phyloP scores from a whole-genome alignment of 2,113 vertebrate species.

The Actenoides hombroni region DNA sequence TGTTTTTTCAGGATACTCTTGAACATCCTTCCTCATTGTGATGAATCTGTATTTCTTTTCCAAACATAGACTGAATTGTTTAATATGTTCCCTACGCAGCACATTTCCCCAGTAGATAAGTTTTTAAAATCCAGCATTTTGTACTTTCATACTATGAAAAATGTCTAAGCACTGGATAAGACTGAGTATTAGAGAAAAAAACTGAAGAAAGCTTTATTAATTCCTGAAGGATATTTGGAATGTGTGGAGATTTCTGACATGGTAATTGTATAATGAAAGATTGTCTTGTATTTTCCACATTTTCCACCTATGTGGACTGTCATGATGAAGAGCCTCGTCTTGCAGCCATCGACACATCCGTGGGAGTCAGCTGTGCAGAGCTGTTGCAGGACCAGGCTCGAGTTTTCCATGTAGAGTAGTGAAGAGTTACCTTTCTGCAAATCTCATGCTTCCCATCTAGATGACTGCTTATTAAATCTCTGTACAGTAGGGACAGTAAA shows the following conservation, averaged over 20 bases:
- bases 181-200: neutral
- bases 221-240: neutral
- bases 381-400: neutral
- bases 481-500: conserved; percentile 22
- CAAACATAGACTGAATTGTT: conserved; percentile 41
- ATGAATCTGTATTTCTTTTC: conserved; percentile 54
- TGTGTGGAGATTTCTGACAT: neutral
- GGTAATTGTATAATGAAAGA: neutral
- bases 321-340: neutral
- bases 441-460: conserved; percentile 44
- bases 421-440: conserved; percentile 43
- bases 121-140: conserved; percentile 26
- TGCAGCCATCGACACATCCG: neutral
- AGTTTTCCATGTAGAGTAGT: neutral
- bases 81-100: neutral
- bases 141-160: neutral
- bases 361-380: neutral
- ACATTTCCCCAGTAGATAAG: neutral
- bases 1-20: conserved; percentile 57
- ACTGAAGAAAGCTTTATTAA: neutral
- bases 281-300: neutral
- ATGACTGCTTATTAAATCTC: conserved; percentile 65
- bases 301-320: neutral
- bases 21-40: conserved; percentile 46
- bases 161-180: neutral